Base-by-base conservation (phyloP, 37 sponge, comb jelly and placozoan species). In the Haliclona indistincta region DNA sequence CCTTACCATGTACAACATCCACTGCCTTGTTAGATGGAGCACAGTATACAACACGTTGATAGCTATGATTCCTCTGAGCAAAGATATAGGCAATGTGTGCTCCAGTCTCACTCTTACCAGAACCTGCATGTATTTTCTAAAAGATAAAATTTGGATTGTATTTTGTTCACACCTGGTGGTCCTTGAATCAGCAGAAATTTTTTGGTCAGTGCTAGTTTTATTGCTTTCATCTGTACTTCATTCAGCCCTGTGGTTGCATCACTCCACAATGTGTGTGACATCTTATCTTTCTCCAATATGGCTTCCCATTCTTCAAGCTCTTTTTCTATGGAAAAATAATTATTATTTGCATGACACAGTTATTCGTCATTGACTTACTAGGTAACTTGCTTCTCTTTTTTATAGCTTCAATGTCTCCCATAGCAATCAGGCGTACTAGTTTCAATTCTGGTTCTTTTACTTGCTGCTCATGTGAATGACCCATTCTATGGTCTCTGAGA, bases 91-190 rank as follows among this genome's bases (percentile, higher is more conserved):
- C n/a, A n/a, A n/a, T n/a, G n/a, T n/a, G n/a, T n/a, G n/a, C n/a
- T n/a, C n/a, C n/a, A n/a, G 89, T 89, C 11, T 67, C 84, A 74
- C 84, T 83, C 75, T 89, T 89, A 0, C 89, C 89, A 43, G 89
- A 83, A 3, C 89, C 89, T 89, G n/a, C 33, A 15, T 47, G 51
- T 17, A 47, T 71, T 20, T 32, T 71, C 17, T 39, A 22, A 71
- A 51, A 19, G 22, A 71, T 47, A 15, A 17, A 17, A 47, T 15
- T 47, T 47, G 10, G 10, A 10, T 15, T 17, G 10, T 47, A 47
- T 17, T 47, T 15, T 63, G 15, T 7, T 73, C n/a, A 22, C 65
- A 90, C 91, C 91, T 67, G 91, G 91, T 51, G 91, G 91, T 26
- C 91, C 91, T 71, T 90, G 91, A 41, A 90, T 90, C 19, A 90